Evolutionary conservation across 2,888 invertebrate species (phyloP).

Genomic region (Campaea margaritaria): DNA sequence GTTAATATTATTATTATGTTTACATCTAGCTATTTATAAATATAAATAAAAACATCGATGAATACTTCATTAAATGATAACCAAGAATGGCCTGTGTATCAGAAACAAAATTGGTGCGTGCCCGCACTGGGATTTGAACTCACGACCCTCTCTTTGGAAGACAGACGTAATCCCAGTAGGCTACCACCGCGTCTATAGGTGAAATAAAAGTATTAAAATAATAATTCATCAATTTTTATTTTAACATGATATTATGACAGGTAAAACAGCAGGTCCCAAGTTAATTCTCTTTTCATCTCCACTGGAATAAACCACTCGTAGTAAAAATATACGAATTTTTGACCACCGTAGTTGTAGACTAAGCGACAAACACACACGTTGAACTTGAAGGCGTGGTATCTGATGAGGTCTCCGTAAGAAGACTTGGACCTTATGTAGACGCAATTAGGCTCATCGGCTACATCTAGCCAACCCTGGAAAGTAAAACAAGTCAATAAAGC

Average conservation of each 20-base stretch:
- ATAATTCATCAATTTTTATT: background rate
- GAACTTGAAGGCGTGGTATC: conserved; percentile 45
- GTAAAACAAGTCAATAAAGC: too few species aligned
- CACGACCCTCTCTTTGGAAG: too few species aligned
- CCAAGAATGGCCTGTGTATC: too few species aligned
- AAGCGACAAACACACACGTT: conserved; percentile 44
- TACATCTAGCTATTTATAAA: conserved; percentile 1
- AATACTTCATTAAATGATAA: too few species aligned
- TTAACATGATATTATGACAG: background rate
- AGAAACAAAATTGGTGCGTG: too few species aligned
- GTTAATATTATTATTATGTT: background rate
- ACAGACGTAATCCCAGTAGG: too few species aligned
- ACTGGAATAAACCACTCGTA: conserved; percentile 53
- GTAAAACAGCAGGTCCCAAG: conserved; percentile 50
- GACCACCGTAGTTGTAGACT: conserved; percentile 29
- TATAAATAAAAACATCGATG: too few species aligned
- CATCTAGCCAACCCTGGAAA: conserved; percentile 39
- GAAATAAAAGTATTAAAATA: too few species aligned
- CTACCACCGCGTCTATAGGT: too few species aligned
- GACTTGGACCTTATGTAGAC: conserved; percentile 43
- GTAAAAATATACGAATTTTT: conserved; percentile 21
- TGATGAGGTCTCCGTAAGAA: conserved; percentile 33
- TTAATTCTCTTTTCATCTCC: conserved; percentile 41
- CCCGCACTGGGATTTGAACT: too few species aligned
- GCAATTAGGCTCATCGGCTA: conserved; percentile 27